Conservation (phyloP, 2,888 invertebrate species). For the Melitaea athalia region DNA sequence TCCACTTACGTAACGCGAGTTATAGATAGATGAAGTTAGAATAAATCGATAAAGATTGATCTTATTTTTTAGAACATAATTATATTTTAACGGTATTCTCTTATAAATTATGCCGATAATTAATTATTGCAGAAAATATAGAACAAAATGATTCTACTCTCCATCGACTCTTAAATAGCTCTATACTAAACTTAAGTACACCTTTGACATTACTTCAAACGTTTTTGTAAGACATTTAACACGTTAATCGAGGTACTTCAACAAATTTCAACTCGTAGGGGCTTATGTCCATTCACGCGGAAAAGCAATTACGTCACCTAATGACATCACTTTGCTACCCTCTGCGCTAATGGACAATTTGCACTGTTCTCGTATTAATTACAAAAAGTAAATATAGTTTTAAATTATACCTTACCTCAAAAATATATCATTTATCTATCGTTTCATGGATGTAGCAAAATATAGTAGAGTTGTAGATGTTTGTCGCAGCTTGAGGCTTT, state of each 20-base stretch:
- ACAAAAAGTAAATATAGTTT: slow-evolving; percentile 25
- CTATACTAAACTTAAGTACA: slow-evolving; percentile 24
- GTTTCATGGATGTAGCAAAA: slow-evolving; percentile 6
- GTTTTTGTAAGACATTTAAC: slow-evolving; percentile 75
- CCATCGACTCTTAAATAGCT: slow-evolving; percentile 17
- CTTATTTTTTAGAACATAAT: neutral
- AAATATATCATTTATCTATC: neutral
- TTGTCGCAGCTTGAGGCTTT: slow-evolving; percentile 54
- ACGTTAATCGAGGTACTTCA: slow-evolving; percentile 76
- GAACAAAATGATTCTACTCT: slow-evolving; percentile 6
- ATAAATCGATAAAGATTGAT: neutral
- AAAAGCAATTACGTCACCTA: slow-evolving; percentile 80
- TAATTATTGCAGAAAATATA: slow-evolving; percentile 4
- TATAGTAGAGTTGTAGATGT: slow-evolving; percentile 25
- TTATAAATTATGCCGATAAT: slow-evolving; percentile 8
- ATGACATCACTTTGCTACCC: slow-evolving; percentile 75
- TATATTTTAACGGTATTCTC: neutral
- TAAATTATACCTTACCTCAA: slow-evolving; percentile 5
- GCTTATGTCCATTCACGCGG: slow-evolving; percentile 72
- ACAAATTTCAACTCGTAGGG: slow-evolving; percentile 68
- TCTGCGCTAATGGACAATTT: slow-evolving; percentile 76
- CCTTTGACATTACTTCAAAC: slow-evolving; percentile 38
- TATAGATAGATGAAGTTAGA: neutral
- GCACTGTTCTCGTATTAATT: slow-evolving; percentile 45
- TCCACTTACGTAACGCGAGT: slow-evolving; percentile 13